A percentile compares a stretch with the other conserved stretches of the same genome.
Evolutionary conservation across 2,888 invertebrate genomes (phyloP).

Genomic region (Aspidapion aeneum): DNA sequence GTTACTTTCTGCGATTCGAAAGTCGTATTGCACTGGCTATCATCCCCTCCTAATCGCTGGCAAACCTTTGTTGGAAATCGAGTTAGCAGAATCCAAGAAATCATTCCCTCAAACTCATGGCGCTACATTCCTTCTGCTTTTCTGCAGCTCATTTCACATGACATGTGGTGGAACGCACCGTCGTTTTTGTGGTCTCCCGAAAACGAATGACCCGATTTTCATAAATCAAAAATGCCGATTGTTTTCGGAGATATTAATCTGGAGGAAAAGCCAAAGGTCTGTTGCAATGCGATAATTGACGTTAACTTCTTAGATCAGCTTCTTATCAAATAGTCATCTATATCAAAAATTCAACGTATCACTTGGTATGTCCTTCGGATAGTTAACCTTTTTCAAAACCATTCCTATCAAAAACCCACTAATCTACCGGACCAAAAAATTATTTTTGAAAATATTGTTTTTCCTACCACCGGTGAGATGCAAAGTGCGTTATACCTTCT

Average conservation of each 20-base stretch:
- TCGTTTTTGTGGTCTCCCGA: not conserved
- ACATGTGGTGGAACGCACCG: slow-evolving; percentile 5
- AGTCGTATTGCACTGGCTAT: too few relatives aligned
- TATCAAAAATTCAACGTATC: not conserved
- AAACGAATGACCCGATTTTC: not conserved
- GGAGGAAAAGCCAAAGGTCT: not conserved
- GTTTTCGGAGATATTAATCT: not conserved
- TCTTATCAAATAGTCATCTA: not conserved
- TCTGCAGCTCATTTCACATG: not conserved
- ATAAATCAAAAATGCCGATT: not conserved
- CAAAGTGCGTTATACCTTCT: not conserved
- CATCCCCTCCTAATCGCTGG: too few relatives aligned
- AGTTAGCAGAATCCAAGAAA: slow-evolving; percentile 2
- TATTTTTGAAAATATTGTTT: too few relatives aligned
- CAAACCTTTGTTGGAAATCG: slow-evolving; percentile 1
- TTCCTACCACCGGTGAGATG: too few relatives aligned
- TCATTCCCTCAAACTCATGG: not conserved
- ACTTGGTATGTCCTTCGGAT: not conserved
- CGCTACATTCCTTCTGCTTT: slow-evolving; percentile 4
- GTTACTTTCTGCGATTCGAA: too few relatives aligned
- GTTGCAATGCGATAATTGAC: not conserved
- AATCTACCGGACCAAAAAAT: not conserved
- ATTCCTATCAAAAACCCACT: not conserved
- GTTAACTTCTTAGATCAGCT: not conserved
- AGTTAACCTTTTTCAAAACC: not conserved